These are phyloP conservation scores for Neofelis nebulosa DNA, from an alignment of 2,113 vertebrate species.

Conservation along the genomic window DNA sequence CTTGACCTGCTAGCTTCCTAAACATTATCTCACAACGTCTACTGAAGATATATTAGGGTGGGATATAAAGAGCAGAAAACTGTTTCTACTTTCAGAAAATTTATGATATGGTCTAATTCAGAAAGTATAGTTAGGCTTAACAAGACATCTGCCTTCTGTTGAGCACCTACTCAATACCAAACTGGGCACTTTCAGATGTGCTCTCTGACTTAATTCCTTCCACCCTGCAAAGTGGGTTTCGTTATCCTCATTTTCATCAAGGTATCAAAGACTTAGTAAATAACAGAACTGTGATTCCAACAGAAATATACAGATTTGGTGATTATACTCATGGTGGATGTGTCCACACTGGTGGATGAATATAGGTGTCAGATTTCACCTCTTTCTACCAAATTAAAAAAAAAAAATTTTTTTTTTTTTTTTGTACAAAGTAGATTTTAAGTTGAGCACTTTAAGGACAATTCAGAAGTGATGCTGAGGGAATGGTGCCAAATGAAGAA, in stretches of 20 bases:
- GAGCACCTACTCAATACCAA: background rate
- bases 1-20: slow-evolving; percentile 46
- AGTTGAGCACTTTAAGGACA: slow-evolving; percentile 65
- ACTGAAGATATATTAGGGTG: background rate
- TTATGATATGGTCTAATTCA: slow-evolving; percentile 27
- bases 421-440: slow-evolving; percentile 58
- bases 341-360: background rate
- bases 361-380: slow-evolving; percentile 26
- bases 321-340: background rate
- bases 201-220: background rate
- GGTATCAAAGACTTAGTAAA: slow-evolving; percentile 9
- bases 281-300: slow-evolving; percentile 3
- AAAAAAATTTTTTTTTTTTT: slow-evolving; percentile 18
- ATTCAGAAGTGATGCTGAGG: slow-evolving; percentile 63
- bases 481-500: slow-evolving; percentile 56
- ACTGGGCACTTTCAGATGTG: background rate
- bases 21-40: background rate
- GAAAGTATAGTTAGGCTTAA: slow-evolving; percentile 6
- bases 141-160: slow-evolving; percentile 35
- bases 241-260: background rate
- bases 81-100: slow-evolving; percentile 46
- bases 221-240: background rate
- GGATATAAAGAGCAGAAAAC: slow-evolving; percentile 16
- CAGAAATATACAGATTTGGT: background rate
- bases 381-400: slow-evolving; percentile 52